Evolutionary conservation across 2,888 invertebrate genomes (phyloP).

Genomic region (Caenorhabditis angaria): DNA sequence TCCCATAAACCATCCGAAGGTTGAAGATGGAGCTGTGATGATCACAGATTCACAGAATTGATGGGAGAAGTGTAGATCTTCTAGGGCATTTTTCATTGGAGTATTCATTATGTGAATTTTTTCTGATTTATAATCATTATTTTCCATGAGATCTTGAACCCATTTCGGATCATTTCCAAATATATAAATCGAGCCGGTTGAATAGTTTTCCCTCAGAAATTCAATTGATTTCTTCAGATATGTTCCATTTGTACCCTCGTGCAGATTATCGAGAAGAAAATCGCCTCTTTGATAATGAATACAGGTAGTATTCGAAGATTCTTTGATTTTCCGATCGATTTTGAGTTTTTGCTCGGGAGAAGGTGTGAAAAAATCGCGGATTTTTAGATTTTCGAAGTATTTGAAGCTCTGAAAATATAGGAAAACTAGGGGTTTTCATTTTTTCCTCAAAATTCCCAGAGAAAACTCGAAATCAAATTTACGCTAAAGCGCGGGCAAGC

Average conservation of each 20-base stretch:
- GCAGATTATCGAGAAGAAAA: conserved; percentile 27
- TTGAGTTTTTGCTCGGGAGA: neutral
- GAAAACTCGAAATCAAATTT: no score
- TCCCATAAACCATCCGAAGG: conserved; percentile 38
- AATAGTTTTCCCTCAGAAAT: neutral
- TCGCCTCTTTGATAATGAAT: conserved; percentile 30
- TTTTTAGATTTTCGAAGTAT: conserved; percentile 20
- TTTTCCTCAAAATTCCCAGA: no score
- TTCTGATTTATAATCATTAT: no score
- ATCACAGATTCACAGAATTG: conserved; percentile 29
- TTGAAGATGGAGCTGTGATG: conserved; percentile 37
- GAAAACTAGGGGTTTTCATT: no score
- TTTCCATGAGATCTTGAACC: neutral
- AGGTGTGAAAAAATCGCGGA: neutral
- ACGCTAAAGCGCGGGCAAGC: no score
- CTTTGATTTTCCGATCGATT: neutral
- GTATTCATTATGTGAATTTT: neutral
- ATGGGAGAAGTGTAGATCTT: conserved; percentile 27
- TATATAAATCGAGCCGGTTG: neutral
- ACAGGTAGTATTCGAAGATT: conserved; percentile 7
- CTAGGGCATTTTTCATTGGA: conserved; percentile 6
- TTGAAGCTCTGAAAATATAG: conserved; percentile 31
- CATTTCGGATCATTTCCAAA: conserved; percentile 5
- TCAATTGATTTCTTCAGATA: conserved; percentile 23
- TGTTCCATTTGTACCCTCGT: conserved; percentile 17